Evolutionary conservation across 2,888 invertebrate species (phyloP).

Genomic region (Sarcophaga subvicina): DNA sequence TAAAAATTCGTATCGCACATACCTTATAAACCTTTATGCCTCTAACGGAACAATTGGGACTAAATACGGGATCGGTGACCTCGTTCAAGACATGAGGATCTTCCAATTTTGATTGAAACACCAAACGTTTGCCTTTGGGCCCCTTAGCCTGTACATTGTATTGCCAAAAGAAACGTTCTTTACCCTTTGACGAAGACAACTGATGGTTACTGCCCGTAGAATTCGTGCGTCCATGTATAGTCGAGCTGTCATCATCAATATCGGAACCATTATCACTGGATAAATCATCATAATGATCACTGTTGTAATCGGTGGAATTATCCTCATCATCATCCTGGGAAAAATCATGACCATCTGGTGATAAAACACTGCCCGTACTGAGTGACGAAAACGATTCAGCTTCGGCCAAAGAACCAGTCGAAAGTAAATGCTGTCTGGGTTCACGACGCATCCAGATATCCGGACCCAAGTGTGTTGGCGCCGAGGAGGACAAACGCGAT

Average conservation of each 20-base stretch:
- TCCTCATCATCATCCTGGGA: conserved; percentile 91
- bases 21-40: conserved; percentile 90
- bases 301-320: conserved; percentile 92
- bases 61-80: conserved; percentile 98
- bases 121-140: conserved; percentile 95
- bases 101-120: conserved; percentile 91
- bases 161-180: conserved; percentile 97
- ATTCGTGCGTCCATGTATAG: conserved; percentile 62
- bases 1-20: too few species aligned
- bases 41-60: conserved; percentile 93
- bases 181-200: conserved; percentile 83
- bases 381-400: conserved; percentile 92
- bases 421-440: conserved; percentile 92
- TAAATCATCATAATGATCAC: conserved; percentile 93
- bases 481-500: conserved; percentile 91
- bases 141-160: conserved; percentile 99
- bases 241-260: conserved; percentile 79
- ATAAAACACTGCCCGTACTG: conserved; percentile 91
- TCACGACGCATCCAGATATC: conserved; percentile 94
- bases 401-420: conserved; percentile 92
- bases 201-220: conserved; percentile 77
- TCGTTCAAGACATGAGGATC: conserved; percentile 96
- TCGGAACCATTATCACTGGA: conserved; percentile 89
- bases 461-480: conserved; percentile 90
- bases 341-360: conserved; percentile 90